These are phyloP conservation scores for Sialia sialis DNA, from an alignment of 2,113 vertebrate species.

Conservation along the genomic window DNA sequence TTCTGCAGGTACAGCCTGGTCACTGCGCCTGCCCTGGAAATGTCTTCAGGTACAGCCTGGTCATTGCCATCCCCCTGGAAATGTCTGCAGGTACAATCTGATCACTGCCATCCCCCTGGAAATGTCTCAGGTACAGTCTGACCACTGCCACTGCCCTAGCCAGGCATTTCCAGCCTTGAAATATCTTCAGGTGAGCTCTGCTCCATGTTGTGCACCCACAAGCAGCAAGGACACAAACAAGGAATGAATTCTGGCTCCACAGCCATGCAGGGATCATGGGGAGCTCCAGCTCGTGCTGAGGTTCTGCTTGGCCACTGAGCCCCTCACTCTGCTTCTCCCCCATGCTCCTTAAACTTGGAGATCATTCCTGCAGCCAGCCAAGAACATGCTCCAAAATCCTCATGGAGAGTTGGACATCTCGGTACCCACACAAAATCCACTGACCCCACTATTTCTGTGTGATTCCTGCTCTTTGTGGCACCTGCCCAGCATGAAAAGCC, in stretches of 20 bases:
- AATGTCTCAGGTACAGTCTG: too few relatives aligned
- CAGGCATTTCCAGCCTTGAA: not conserved
- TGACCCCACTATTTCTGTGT: not conserved
- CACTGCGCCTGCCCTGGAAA: too few relatives aligned
- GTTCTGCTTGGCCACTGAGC: not conserved
- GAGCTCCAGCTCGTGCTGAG: not conserved
- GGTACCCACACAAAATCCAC: not conserved
- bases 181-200: not conserved
- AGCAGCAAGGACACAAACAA: not conserved
- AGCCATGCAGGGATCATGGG: rapidly evolving
- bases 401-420: not conserved
- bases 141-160: not conserved
- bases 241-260: rapidly evolving
- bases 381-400: not conserved
- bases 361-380: not conserved
- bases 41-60: too few relatives aligned
- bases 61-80: not conserved
- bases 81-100: not conserved
- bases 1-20: not conserved
- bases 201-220: rapidly evolving
- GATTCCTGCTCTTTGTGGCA: not conserved
- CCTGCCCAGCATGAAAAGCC: not conserved
- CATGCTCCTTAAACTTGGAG: not conserved
- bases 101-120: too few relatives aligned
- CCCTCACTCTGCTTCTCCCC: not conserved